phyloP scores from a whole-genome alignment of 1,140 invertebrate genomes.

The Meloidogyne exigua region DNA sequence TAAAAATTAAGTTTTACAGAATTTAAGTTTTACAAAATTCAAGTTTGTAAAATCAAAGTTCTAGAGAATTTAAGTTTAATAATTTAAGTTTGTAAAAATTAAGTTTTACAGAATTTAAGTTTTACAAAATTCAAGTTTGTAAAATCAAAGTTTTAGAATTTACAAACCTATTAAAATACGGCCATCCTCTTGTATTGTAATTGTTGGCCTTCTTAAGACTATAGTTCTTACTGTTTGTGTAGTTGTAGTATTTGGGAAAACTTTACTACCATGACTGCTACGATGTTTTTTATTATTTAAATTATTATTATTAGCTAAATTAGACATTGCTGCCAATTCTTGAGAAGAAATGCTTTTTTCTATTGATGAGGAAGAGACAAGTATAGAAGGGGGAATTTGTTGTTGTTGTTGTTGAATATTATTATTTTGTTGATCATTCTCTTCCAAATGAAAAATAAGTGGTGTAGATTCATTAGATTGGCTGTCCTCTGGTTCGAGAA shows the following conservation, averaged over 20 bases:
- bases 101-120: too few relatives aligned
- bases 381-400: constrained; percentile 23
- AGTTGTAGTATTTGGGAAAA: constrained; percentile 13
- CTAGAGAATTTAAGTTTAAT: too few relatives aligned
- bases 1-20: too few relatives aligned
- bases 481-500: background rate
- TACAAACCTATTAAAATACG: constrained; percentile 57
- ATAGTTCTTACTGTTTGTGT: constrained; percentile 30
- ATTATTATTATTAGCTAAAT: constrained; percentile 16
- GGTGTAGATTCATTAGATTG: background rate
- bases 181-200: constrained; percentile 63
- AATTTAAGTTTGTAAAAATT: too few relatives aligned
- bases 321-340: constrained; percentile 24
- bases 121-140: too few relatives aligned
- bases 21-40: too few relatives aligned
- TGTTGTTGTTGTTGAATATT: constrained; percentile 27
- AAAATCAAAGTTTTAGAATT: too few relatives aligned
- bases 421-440: constrained; percentile 22
- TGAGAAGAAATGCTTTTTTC: constrained; percentile 17
- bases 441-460: background rate
- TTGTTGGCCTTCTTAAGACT: constrained; percentile 56
- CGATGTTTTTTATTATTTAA: constrained; percentile 5
- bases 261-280: constrained; percentile 7
- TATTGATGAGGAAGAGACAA: constrained; percentile 26
- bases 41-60: too few relatives aligned